These are phyloP conservation scores for Acronicta leporina DNA, from an alignment of 2,888 invertebrate species.

Conservation along the genomic window DNA sequence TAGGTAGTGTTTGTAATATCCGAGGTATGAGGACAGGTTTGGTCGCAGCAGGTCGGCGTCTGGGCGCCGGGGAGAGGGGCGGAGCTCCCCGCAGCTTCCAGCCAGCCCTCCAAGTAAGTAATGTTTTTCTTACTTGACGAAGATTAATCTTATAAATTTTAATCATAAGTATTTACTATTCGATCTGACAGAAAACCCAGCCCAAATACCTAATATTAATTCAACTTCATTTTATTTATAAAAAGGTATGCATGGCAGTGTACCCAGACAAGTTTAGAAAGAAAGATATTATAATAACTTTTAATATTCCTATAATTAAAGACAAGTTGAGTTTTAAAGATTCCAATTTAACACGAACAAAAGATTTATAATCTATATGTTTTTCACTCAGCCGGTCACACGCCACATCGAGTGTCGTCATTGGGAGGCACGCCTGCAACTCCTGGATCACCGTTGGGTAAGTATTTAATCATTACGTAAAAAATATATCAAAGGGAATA, in stretches of 20 bases:
- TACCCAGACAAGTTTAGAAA: too few relatives aligned
- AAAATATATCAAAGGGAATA: neutral
- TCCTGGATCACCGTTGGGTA: constrained; percentile 89
- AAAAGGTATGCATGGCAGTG: too few relatives aligned
- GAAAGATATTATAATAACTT: too few relatives aligned
- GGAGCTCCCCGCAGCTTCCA: constrained; percentile 79
- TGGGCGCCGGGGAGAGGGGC: constrained; percentile 75
- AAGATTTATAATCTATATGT: constrained; percentile 5
- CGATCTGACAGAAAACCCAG: too few relatives aligned
- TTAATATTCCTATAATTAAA: too few relatives aligned
- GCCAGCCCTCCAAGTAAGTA: constrained; percentile 81
- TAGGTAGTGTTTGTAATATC: constrained; percentile 43
- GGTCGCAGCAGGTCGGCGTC: constrained; percentile 80
- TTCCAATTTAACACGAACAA: constrained; percentile 3
- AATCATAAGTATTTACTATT: too few relatives aligned
- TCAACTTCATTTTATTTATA: too few relatives aligned
- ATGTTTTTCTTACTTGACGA: neutral
- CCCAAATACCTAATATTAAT: too few relatives aligned
- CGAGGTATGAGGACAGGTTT: constrained; percentile 70
- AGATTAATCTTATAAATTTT: too few relatives aligned
- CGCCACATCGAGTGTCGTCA: constrained; percentile 84
- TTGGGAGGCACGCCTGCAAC: constrained; percentile 87
- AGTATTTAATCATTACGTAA: constrained; percentile 11
- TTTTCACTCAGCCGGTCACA: constrained; percentile 71
- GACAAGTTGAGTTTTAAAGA: too few relatives aligned